These are phyloP conservation scores for Peribatodes rhomboidaria DNA, from an alignment of 2,888 invertebrate genomes.

Conservation along the genomic window DNA sequence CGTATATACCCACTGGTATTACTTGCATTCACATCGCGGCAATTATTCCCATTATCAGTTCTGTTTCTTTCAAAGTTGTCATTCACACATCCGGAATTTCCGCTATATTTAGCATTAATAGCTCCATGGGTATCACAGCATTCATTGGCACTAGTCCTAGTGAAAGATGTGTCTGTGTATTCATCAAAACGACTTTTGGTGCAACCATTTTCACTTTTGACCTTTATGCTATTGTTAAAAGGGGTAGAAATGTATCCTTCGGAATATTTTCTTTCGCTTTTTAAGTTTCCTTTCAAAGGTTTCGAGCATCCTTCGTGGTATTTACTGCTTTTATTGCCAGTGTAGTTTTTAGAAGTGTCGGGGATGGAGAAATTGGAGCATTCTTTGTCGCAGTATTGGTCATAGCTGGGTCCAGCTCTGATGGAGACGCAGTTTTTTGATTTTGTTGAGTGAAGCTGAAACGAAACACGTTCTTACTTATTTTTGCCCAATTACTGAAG, in stretches of 20 bases:
- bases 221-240: background rate
- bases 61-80: background rate
- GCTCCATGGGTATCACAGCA: too few species aligned
- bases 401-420: constrained; percentile 3
- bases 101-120: too few species aligned
- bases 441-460: constrained; percentile 4
- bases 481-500: background rate
- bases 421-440: constrained; percentile 10
- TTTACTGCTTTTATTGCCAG: background rate
- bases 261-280: background rate
- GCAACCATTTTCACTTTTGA: background rate
- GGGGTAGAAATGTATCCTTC: background rate
- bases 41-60: background rate
- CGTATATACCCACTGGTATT: background rate
- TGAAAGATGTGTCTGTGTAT: background rate
- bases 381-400: constrained; percentile 1
- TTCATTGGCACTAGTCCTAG: too few species aligned
- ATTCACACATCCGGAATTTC: background rate
- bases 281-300: constrained; percentile 2
- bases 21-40: background rate
- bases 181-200: background rate
- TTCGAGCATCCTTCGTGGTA: background rate
- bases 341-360: background rate
- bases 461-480: background rate
- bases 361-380: background rate